Conservation (phyloP, 2,113 vertebrate genomes). For the Acinonyx jubatus region DNA sequence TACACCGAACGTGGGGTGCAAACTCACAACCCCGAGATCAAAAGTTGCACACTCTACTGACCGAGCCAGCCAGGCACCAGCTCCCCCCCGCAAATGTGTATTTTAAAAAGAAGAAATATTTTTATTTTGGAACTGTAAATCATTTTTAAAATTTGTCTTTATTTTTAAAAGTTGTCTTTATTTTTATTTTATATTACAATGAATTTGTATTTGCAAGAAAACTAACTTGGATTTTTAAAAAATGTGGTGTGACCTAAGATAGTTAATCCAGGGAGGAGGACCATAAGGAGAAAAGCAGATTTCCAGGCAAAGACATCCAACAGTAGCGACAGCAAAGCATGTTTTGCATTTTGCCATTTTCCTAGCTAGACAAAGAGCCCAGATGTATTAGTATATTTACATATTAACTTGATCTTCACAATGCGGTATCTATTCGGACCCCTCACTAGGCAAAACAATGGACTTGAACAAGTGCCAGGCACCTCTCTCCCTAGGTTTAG, state of each 20-base stretch:
- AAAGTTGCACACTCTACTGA: not conserved
- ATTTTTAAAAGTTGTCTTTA: not conserved
- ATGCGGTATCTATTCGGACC: constrained; percentile 55
- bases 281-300: not conserved
- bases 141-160: not conserved
- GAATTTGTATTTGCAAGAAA: constrained; percentile 3
- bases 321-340: not conserved
- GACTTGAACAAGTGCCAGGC: constrained; percentile 57
- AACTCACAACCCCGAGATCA: not conserved
- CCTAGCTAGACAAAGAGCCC: constrained; percentile 50
- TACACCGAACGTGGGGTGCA: not conserved
- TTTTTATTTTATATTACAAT: not conserved
- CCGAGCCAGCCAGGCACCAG: not conserved
- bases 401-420: constrained; percentile 54
- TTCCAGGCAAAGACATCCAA: not conserved
- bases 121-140: constrained; percentile 23
- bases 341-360: constrained; percentile 13
- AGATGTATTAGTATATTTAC: constrained; percentile 54
- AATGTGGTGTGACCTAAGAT: not conserved
- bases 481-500: not conserved
- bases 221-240: not conserved
- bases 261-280: not conserved
- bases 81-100: not conserved
- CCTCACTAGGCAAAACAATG: constrained; percentile 65
- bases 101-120: constrained; percentile 19